These are phyloP conservation scores for Aptenodytes patagonicus DNA, from an alignment of 2,113 vertebrate genomes.

Conservation along the genomic window DNA sequence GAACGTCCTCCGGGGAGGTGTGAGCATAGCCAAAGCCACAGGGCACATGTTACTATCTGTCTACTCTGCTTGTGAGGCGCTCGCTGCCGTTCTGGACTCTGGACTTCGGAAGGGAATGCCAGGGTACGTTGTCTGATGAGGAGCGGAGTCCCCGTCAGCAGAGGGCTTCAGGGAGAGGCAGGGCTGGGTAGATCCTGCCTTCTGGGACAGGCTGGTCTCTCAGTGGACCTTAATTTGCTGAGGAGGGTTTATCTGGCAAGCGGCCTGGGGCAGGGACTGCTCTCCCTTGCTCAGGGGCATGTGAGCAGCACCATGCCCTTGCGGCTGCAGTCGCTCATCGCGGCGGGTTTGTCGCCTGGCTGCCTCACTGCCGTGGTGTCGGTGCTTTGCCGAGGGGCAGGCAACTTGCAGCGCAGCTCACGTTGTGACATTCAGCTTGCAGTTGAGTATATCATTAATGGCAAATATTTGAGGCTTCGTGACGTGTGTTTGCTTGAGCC, in stretches of 20 bases:
- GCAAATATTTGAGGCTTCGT: not conserved
- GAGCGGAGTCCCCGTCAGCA: not conserved
- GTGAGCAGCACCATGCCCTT: fast-evolving
- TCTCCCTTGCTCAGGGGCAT: not conserved
- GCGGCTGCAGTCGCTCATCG: not conserved
- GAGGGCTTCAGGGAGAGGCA: not conserved
- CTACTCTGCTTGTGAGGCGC: not conserved
- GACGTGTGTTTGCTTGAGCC: not conserved
- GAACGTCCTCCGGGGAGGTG: not conserved
- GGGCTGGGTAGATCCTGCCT: not conserved
- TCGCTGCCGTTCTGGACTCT: not conserved
- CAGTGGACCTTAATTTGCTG: not conserved
- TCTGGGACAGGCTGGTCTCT: not conserved
- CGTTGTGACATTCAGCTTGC: not conserved
- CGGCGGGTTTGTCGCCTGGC: fast-evolving
- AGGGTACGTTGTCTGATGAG: not conserved
- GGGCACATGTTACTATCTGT: not conserved
- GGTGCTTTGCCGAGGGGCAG: not conserved
- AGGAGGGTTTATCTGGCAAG: not conserved
- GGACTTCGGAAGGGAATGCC: not conserved
- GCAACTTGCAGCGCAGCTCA: not conserved
- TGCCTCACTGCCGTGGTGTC: not conserved
- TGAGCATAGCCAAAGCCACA: not conserved
- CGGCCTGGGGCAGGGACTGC: not conserved
- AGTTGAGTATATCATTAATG: not conserved